A percentile compares a stretch with the other conserved stretches of the same genome.
These are phyloP conservation scores for Protomyctophum bolini DNA, from an alignment of 2,113 vertebrate genomes.

Conservation along the genomic window DNA sequence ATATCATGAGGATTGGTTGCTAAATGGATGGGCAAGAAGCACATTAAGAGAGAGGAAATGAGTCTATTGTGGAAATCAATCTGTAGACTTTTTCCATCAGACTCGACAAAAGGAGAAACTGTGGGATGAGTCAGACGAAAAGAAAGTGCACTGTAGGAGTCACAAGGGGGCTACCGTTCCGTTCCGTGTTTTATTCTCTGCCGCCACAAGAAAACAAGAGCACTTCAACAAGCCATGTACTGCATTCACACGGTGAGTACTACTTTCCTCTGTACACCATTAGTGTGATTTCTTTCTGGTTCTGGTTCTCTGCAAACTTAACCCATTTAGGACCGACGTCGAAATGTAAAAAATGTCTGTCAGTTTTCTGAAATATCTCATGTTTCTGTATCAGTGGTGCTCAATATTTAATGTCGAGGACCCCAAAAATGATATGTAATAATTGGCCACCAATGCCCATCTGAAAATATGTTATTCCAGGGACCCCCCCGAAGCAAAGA, in stretches of 20 bases:
- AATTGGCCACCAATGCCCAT: too few species aligned
- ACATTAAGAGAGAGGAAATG: neutral
- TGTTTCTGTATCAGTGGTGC: too few species aligned
- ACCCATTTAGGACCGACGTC: too few species aligned
- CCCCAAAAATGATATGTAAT: too few species aligned
- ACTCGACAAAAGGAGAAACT: neutral
- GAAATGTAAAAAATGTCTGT: too few species aligned
- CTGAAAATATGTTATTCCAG: too few species aligned
- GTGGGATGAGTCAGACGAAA: neutral
- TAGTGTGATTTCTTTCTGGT: neutral
- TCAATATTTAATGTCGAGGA: too few species aligned
- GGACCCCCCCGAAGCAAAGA: too few species aligned
- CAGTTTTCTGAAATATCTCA: too few species aligned
- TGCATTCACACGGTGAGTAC: conserved; percentile 53
- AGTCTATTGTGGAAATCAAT: neutral
- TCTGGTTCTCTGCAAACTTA: too few species aligned
- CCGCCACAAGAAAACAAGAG: neutral
- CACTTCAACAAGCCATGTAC: neutral
- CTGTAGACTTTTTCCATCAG: neutral
- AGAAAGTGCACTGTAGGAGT: neutral
- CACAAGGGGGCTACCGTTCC: neutral
- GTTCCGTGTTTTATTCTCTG: conserved; percentile 1
- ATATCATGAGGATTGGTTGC: neutral
- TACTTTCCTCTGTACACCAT: neutral
- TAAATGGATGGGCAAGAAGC: neutral